Base-by-base conservation (phyloP, 1,140 invertebrate genomes). In the Copidosoma floridanum region DNA sequence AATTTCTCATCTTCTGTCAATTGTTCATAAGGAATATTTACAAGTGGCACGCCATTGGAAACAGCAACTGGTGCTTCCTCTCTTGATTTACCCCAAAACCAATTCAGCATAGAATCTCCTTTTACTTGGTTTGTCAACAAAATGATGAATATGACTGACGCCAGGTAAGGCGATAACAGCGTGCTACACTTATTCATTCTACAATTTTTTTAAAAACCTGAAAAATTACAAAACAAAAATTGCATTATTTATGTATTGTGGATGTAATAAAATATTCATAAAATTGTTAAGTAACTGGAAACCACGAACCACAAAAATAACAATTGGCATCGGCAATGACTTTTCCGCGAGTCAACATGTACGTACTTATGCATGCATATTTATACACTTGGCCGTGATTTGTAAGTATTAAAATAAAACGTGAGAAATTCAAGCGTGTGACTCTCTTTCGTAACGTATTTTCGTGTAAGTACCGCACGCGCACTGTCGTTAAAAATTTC, bases 1-100 rank as follows among this genome's bases (percentile, higher is more conserved):
- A 88, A 88, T 63, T 86, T 86, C 64, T 88, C 85, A 71, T 89
- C 86, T 3, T 83, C 74, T 8, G 81, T 80, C 61, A 82, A 78
- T 1, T 84, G 74, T 76, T 89, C 87, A 66, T 86, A 89, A 0
- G 85, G 85, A 57, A 79, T 78, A 5, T 69, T 62, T 16, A 79
- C 20, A 16, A 81, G 57, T 26, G 81, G 77, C 1, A 80, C 64
- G 2, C 72, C 74, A 47, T 79, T 70, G 0, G 67, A 61, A 7
- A 72, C 41, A 0, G 70, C 8, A 5, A 69, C 59, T 1, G 56
- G 68, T 21, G 54, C 10, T 1, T 68, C 54, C 3, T 74, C 72
- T 2, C 69, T 61, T 0, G 57, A 4, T 6, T 64, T 65, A 46
- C 57, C 54, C 78, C 77, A 79, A 14, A 81, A 32, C 79, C 79